Base-by-base conservation (phyloP, 53 echinoderm and acorn worm genomes). In the Henricia sp. region DNA sequence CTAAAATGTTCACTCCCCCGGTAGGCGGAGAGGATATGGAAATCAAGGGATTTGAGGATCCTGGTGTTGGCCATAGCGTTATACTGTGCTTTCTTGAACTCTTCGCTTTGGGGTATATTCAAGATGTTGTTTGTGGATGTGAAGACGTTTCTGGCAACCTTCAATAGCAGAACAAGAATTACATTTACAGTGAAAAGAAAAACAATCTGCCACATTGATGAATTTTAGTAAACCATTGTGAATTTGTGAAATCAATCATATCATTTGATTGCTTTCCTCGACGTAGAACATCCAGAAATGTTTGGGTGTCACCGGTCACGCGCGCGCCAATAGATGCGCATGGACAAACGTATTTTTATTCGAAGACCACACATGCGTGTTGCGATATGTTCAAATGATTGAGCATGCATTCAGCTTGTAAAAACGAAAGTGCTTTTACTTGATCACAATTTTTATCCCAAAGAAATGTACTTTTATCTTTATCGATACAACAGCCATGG, bases 31-130 rank as follows among this genome's bases (percentile, higher is more conserved):
- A 80, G 64, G 19, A 80, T 62, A 46, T 80, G 80, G 34, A 48
- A 64, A 20, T 80, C 80, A 1, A 80, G 64, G 33, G 80, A 80
- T 11, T 41, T 42, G 11, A 80, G 80, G 35, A 80, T 80, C 25
- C 80, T 62, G 26, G 80, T 48, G 80, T 40, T 80, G 80, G 80
- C 64, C 80, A 80, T 42, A 48, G 46, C 35, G 6, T 35, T 57
- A 14, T 46, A 33, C 46, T 80, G 80, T 6, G 80, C 80, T 14
- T 21, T n/a, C 36, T 57, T 28, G 21, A 80, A 80, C 35, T 73
- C 73, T 6, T 63, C 50, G 26, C 23, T 4, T 4, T 4, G 27
- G n/a, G 80, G 63, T 4, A 48, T 24, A 4, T 63, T 44, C 33
- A 80, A 37, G 46, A 80, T 80, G 21, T 39, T 48, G 80, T 80